Evolutionary conservation across 2,888 invertebrate genomes (phyloP), one percentile per base, ranked within the genome.

Genomic region (Synergus laeviventris): DNA sequence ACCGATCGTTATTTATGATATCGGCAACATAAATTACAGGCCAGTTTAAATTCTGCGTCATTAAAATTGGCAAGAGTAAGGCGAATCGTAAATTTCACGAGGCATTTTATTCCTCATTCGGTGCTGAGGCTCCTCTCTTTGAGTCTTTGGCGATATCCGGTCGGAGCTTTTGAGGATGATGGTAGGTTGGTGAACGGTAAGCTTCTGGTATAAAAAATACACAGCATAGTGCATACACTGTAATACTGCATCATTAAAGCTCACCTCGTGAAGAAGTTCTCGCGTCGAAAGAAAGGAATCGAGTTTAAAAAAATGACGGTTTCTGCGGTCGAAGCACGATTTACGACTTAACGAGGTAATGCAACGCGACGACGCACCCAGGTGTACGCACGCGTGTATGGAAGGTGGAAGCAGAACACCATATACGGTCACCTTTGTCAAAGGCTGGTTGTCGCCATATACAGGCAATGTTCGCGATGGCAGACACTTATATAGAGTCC

Each of bases 341-440:
- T 86, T 84, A 85, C 81, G 83, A 86, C 79, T 81, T 81, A 81
- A 82, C 82, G 81, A 81, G 82, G 80, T 79, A 81, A 81, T 81
- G 81, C 83, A 81, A 83, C 82, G 80, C 80, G 80, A 82, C 81
- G 80, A 82, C 81, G 84, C 84, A 82, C 84, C 80, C 81, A 81
- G 82, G 81, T 79, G 80, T 80, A 82, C 82, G 81, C 81, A 79
- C 81, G 82, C 83, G 82, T 80, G 83, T 87, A 87, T 86, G 89
- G 87, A 89, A 88, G 89, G 88, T 89, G 89, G 89, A 88, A 89
- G 87, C 89, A 83, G 85, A 86, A 84, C 84, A 83, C 89, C 89
- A 86, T 89, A 89, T 89, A 89, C 89, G 89, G 89, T 89, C 89
- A 89, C 87, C 89, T 89, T 89, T 89, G 89, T 89, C 89, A 89